A percentile compares a stretch with the other conserved stretches of the same genome.
Evolutionary conservation across 2,113 vertebrate species (phyloP).

Genomic region (Notarius quadriscutis): DNA sequence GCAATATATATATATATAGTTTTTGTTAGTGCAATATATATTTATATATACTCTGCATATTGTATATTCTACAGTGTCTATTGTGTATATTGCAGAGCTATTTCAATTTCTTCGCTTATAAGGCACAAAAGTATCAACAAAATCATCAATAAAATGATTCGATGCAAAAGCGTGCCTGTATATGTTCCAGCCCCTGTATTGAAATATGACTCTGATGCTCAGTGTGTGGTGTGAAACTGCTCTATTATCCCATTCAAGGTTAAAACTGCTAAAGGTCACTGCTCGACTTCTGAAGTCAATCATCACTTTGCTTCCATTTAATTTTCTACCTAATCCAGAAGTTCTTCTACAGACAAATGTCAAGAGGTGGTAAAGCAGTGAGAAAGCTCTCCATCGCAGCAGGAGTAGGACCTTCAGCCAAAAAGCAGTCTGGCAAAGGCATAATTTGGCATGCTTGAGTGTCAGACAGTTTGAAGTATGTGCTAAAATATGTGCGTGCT

Average conservation of each 20-base stretch:
- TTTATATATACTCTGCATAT: too few relatives aligned
- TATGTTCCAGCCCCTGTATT: neutral
- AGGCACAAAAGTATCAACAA: too few relatives aligned
- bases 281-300: conserved; percentile 4
- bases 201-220: neutral
- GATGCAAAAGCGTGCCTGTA: neutral
- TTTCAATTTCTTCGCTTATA: too few relatives aligned
- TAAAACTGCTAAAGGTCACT: conserved; percentile 14
- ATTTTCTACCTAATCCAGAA: conserved; percentile 21
- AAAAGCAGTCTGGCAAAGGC: neutral
- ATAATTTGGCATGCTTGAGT: conserved; percentile 21
- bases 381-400: conserved; percentile 27
- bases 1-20: too few relatives aligned
- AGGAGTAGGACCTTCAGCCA: conserved; percentile 6
- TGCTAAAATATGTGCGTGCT: conserved; percentile 21
- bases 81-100: too few relatives aligned
- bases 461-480: conserved; percentile 31
- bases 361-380: conserved; percentile 36
- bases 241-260: conserved; percentile 11
- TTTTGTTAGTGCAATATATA: too few relatives aligned
- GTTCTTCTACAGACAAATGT: conserved; percentile 28
- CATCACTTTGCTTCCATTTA: conserved; percentile 32
- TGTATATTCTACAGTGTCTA: too few relatives aligned
- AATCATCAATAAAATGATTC: neutral
- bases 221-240: neutral